A percentile compares a stretch with the other conserved stretches of the same genome.
Evolutionary conservation across 2,888 invertebrate genomes (phyloP).

Genomic region (Trilocha varians): DNA sequence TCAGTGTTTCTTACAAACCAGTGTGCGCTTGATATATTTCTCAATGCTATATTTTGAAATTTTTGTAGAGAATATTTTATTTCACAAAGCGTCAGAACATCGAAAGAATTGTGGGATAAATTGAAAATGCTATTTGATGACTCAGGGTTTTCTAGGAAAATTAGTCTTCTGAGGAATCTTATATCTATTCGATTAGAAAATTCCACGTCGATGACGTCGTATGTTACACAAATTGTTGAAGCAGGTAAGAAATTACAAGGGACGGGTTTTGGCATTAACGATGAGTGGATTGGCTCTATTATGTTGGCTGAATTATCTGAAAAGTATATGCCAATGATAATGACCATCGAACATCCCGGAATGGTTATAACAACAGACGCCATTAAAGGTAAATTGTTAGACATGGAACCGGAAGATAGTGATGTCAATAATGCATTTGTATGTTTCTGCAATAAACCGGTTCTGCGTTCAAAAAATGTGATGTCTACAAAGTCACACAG

Average conservation of each 20-base stretch:
- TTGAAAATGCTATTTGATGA: slow-evolving; percentile 7
- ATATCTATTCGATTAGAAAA: slow-evolving; percentile 11
- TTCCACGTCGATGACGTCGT: slow-evolving; percentile 11
- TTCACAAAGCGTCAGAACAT: slow-evolving; percentile 1
- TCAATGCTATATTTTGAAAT: too few relatives aligned
- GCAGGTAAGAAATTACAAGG: slow-evolving; percentile 14
- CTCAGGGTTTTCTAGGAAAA: slow-evolving; percentile 7
- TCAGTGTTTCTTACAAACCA: too few relatives aligned
- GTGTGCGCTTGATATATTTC: too few relatives aligned
- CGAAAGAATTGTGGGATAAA: slow-evolving; percentile 7
- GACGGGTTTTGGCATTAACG: slow-evolving; percentile 17
- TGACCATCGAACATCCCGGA: slow-evolving; percentile 3
- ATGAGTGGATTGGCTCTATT: slow-evolving; percentile 19
- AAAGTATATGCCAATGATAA: too few relatives aligned
- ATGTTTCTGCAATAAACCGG: too few relatives aligned
- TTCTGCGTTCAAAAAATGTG: too few relatives aligned
- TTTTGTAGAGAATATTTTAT: too few relatives aligned
- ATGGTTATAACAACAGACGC: neutral
- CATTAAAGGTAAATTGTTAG: slow-evolving; percentile 2
- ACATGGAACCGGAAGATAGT: neutral
- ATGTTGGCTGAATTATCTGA: slow-evolving; percentile 13
- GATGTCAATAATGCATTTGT: too few relatives aligned
- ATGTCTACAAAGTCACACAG: too few relatives aligned
- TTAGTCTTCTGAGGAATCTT: slow-evolving; percentile 9
- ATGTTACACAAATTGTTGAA: slow-evolving; percentile 18